Evolutionary conservation across 2,888 invertebrate genomes (phyloP).

Genomic region (Ariolimax columbianus): DNA sequence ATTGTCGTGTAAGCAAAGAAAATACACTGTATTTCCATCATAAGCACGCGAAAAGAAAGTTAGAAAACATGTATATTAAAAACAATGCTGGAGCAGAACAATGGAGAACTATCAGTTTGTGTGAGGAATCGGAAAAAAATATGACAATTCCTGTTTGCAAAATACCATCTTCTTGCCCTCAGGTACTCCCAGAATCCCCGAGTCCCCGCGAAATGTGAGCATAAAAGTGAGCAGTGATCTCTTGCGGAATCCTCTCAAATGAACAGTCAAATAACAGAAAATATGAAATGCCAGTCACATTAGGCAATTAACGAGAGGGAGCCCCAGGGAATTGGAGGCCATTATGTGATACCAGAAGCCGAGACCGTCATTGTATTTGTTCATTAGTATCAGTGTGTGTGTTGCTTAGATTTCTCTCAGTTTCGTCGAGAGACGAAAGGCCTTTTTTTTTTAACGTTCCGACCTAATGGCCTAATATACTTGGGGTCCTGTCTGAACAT

Average conservation of each 20-base stretch:
- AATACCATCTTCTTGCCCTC: background rate
- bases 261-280: background rate
- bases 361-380: background rate
- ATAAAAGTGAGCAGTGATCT: constrained; percentile 1
- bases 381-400: background rate
- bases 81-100: no score
- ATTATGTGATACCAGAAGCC: background rate
- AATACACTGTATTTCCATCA: no score
- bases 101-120: no score
- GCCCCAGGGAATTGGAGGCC: background rate
- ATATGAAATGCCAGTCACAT: background rate
- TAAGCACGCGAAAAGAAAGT: no score
- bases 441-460: background rate
- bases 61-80: no score
- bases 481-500: no score
- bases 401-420: background rate
- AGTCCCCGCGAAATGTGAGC: background rate
- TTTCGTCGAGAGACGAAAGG: background rate
- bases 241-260: background rate
- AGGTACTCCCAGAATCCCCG: background rate
- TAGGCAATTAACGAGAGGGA: constrained; percentile 1
- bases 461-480: background rate
- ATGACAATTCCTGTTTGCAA: background rate
- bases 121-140: background rate
- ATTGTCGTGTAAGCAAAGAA: no score